Conservation (phyloP, 2,797 vertebrate genomes). For the Molossus molossus region DNA sequence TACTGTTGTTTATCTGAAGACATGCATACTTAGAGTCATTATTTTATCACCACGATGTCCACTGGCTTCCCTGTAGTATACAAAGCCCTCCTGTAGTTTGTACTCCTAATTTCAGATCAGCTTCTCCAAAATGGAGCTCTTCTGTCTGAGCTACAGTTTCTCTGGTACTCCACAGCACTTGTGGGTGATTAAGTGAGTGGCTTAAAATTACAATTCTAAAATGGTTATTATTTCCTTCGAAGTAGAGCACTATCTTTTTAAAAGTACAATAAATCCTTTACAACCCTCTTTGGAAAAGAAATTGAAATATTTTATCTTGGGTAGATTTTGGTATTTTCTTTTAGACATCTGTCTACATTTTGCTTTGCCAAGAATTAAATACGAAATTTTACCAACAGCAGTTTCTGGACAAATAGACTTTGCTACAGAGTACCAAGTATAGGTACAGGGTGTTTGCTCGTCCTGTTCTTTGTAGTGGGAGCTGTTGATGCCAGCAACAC, state of each 20-base stretch:
- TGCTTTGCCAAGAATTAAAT: constrained; percentile 42
- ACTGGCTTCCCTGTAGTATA: neutral
- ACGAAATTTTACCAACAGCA: neutral
- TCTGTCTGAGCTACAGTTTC: neutral
- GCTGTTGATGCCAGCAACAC: neutral
- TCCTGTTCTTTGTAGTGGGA: neutral
- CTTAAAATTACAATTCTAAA: constrained; percentile 47
- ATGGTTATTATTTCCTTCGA: neutral
- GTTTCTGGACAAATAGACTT: neutral
- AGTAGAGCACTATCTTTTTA: neutral
- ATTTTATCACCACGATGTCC: neutral
- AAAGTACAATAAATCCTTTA: neutral
- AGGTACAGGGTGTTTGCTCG: neutral
- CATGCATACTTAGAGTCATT: neutral
- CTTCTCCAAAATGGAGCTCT: neutral
- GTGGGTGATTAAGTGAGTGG: neutral
- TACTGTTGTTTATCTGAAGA: constrained; percentile 40
- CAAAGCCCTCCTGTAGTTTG: neutral
- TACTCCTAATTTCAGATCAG: neutral
- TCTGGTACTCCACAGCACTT: neutral
- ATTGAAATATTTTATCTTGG: neutral
- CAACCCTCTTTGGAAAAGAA: neutral
- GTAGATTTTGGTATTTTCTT: neutral
- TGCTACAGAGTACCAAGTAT: neutral
- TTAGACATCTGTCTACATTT: neutral